Evolutionary conservation across 37 sponge, comb jelly and placozoan species (phyloP), one percentile per base, ranked within the genome.

Genomic region (Haliclona indistincta): DNA sequence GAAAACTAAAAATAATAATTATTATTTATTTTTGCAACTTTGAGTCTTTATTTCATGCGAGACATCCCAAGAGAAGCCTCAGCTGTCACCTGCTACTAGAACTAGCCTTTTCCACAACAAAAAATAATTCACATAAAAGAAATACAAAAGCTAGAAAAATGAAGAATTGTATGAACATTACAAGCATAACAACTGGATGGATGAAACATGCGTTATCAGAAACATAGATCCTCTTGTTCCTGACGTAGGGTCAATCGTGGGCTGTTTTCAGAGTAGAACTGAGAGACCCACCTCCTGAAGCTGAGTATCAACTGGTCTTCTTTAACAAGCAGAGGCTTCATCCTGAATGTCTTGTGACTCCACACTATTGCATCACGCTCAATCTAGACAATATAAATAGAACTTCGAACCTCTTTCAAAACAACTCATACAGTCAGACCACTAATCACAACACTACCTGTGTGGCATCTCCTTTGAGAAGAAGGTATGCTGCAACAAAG

Each of bases 231-330:
- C 4, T 54, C 64, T 23, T 54, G 17, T 29, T 60, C 70, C 8
- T 80, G 67, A 56, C 40, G 38, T 56, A 36, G 34, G 10, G 55
- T 51, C 15, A 72, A 34, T 25, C 44, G 29, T 10, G 72, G 66
- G 43, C 86, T 85, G 49, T 76, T 68, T 73, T 85, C 73, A 29
- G 86, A 71, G 70, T 85, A 85, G 54, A 85, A 85, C 64, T 85
- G 86, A 11, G 40, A 33, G 63, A 58, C 78, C 86, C 86, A 85
- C 7, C 86, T 37, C 19, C 86, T 68, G 47, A 78, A 79, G 25
- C 70, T 68, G 54, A 37, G 26, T 34, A 85, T 71, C 53, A 78
- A 41, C 10, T 55, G 28, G 56, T 85, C 86, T 38, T 85, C 86
- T 54, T 78, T 85, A 8, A 78, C 73, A 39, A 85, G 63, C 15